Evolutionary conservation across 2,797 vertebrate species (phyloP).

Genomic region (Typhlichthys eigenmanni): DNA sequence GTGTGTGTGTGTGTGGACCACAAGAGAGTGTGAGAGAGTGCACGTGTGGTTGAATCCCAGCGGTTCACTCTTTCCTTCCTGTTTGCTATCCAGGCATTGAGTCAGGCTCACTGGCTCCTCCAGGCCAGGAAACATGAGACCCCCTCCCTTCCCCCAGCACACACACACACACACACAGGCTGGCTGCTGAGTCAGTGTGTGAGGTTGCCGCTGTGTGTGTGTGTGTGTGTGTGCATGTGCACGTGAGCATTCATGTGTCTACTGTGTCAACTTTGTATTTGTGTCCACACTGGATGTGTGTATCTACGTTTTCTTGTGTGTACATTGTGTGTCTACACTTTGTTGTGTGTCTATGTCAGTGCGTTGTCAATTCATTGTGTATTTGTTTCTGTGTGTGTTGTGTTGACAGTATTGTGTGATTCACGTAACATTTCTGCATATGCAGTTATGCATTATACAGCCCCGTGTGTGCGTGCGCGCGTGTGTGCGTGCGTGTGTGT

Average conservation of each 20-base stretch:
- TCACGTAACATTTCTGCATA: too few species aligned
- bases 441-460: neutral
- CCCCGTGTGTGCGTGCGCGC: conserved; percentile 1
- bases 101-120: conserved; percentile 63
- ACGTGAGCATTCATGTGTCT: neutral
- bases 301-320: neutral
- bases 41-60: conserved; percentile 29
- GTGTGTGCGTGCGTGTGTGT: neutral
- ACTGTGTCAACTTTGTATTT: neutral
- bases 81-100: conserved; percentile 72
- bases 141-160: conserved; percentile 40
- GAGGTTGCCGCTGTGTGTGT: neutral
- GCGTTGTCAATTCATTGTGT: neutral
- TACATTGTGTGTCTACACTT: neutral
- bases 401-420: neutral
- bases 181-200: neutral
- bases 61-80: conserved; percentile 72
- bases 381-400: conserved; percentile 9
- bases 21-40: conserved; percentile 24
- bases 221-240: neutral
- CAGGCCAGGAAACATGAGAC: conserved; percentile 39
- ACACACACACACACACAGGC: too few species aligned
- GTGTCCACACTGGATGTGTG: neutral
- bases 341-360: too few species aligned
- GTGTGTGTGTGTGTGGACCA: conserved; percentile 5